Conservation (phyloP, 2,888 invertebrate genomes). For the Drosophila mayaguana region DNA sequence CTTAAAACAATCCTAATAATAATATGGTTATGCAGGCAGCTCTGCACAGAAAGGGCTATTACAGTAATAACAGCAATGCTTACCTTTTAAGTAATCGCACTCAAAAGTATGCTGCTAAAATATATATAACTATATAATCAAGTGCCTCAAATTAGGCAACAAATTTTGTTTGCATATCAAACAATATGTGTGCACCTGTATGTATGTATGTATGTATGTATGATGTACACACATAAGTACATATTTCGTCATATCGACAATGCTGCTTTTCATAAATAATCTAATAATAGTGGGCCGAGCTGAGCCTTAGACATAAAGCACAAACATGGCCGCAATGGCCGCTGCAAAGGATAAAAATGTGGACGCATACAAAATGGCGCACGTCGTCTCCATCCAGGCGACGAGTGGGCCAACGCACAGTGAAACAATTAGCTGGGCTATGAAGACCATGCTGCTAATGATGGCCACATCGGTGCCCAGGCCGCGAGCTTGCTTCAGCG, state of each 20-base stretch:
- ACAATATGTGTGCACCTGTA: neutral
- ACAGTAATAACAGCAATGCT: neutral
- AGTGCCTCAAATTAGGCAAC: conserved; percentile 35
- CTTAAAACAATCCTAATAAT: neutral
- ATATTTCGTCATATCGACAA: conserved; percentile 2
- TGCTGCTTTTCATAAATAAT: conserved; percentile 24
- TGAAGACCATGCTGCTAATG: conserved; percentile 85
- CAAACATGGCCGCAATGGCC: conserved; percentile 84
- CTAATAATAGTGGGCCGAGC: conserved; percentile 5
- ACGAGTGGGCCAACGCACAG: conserved; percentile 83
- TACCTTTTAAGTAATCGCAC: neutral
- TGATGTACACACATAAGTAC: conserved; percentile 1
- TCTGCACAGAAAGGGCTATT: neutral
- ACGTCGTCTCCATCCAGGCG: conserved; percentile 81
- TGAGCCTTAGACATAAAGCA: conserved; percentile 81
- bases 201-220: neutral
- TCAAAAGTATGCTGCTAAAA: conserved; percentile 46
- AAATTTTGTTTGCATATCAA: conserved; percentile 10
- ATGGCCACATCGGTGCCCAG: conserved; percentile 85
- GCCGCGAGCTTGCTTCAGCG: conserved; percentile 84
- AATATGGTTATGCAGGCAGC: neutral
- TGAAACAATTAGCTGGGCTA: conserved; percentile 85
- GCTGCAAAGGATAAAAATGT: conserved; percentile 82
- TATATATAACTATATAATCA: conserved; percentile 1
- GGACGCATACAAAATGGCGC: conserved; percentile 84